Evolutionary conservation across 1,140 invertebrate species (phyloP).

Genomic region (Neodiprion lecontei): DNA sequence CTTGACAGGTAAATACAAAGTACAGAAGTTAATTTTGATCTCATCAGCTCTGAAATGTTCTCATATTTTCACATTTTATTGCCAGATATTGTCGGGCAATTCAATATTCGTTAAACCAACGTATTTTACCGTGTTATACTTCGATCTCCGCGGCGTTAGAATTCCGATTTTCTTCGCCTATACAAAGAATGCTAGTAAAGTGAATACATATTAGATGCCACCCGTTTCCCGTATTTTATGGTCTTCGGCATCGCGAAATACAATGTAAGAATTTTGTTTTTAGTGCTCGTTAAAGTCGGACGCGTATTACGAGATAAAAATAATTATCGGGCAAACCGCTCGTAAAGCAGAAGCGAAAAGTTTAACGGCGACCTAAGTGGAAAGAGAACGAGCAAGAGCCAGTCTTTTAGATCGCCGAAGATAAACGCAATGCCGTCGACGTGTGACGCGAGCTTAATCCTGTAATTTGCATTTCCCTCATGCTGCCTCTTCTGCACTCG

Average conservation of each 20-base stretch:
- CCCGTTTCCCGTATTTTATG: neutral
- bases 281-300: constrained; percentile 3
- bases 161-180: too few species aligned
- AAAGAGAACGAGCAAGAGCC: constrained; percentile 1
- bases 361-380: constrained; percentile 13
- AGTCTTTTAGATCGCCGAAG: neutral
- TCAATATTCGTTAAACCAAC: too few species aligned
- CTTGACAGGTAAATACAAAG: too few species aligned
- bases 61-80: too few species aligned
- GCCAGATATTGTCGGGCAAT: too few species aligned
- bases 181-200: neutral
- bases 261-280: constrained; percentile 15
- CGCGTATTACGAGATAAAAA: constrained; percentile 3
- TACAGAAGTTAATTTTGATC: too few species aligned
- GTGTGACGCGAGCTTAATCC: constrained; percentile 4
- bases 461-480: neutral
- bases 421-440: neutral
- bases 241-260: neutral
- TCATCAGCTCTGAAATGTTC: too few species aligned
- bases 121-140: too few species aligned
- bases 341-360: neutral
- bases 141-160: too few species aligned
- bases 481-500: neutral
- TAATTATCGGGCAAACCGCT: neutral
- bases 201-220: neutral